Percentiles rank a stretch among this genome's conserved stretches.
phyloP scores from a whole-genome alignment of 2,113 vertebrate genomes.

The Eurypyga helias region DNA sequence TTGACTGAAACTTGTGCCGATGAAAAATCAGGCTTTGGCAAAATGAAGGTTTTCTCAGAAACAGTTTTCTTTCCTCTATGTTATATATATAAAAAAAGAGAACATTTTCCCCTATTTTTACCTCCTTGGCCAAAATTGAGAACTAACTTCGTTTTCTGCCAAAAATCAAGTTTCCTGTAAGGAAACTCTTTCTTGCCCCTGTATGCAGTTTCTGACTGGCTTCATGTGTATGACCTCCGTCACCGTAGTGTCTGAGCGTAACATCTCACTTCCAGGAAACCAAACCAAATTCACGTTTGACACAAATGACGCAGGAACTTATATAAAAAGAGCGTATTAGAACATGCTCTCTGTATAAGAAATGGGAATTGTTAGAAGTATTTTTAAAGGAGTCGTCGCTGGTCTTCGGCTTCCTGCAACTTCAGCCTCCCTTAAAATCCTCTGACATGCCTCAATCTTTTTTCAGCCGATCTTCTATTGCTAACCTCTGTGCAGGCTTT shows the following conservation, averaged over 20 bases:
- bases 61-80: background rate
- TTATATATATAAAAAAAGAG: background rate
- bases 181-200: background rate
- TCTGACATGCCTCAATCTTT: background rate
- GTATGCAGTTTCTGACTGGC: background rate
- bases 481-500: background rate
- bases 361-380: background rate
- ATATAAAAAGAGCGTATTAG: background rate
- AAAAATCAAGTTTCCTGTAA: conserved; percentile 6
- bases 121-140: background rate
- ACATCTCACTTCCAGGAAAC: conserved; percentile 55
- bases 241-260: background rate
- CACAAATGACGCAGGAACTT: conserved; percentile 37
- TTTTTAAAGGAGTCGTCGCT: background rate
- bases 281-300: conserved; percentile 23
- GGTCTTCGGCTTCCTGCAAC: conserved; percentile 11
- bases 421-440: conserved; percentile 30
- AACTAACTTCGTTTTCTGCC: background rate
- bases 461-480: conserved; percentile 3
- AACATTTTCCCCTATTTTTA: background rate
- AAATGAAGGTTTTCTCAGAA: background rate
- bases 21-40: background rate
- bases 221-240: background rate
- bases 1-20: background rate
- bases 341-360: background rate